Evolutionary conservation across 1,140 invertebrate species (phyloP).

Genomic region (Caenorhabditis latens): DNA sequence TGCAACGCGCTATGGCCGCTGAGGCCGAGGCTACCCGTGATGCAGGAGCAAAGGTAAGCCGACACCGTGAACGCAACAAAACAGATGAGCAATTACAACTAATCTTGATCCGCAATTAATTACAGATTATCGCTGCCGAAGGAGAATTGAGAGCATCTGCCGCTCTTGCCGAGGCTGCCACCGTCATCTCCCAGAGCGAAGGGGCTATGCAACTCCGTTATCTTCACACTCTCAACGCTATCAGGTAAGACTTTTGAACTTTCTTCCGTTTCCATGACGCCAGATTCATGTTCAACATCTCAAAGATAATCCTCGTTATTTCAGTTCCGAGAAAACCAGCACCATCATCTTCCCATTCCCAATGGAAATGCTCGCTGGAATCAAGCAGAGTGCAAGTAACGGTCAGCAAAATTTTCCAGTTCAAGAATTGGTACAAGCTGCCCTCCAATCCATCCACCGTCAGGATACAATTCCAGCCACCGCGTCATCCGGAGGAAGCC

Average conservation of each 20-base stretch:
- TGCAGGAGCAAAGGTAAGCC: slow-evolving; percentile 74
- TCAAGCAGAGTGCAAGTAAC: not conserved
- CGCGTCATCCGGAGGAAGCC: slow-evolving; percentile 1
- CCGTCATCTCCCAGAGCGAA: slow-evolving; percentile 81
- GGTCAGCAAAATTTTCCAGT: not conserved
- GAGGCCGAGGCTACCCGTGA: slow-evolving; percentile 76
- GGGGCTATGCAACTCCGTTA: slow-evolving; percentile 79
- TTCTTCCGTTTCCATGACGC: not conserved
- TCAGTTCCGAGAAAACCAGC: slow-evolving; percentile 74
- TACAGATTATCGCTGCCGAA: slow-evolving; percentile 79
- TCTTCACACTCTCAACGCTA: slow-evolving; percentile 78
- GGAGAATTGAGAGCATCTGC: slow-evolving; percentile 85
- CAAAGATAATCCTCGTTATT: not conserved
- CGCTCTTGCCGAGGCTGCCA: slow-evolving; percentile 63
- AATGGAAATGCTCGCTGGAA: slow-evolving; percentile 78
- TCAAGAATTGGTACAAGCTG: slow-evolving; percentile 40
- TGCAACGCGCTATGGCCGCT: slow-evolving; percentile 78
- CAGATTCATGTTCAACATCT: not conserved
- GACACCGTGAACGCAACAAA: not conserved
- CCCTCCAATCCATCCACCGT: slow-evolving; percentile 17
- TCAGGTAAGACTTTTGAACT: slow-evolving; percentile 73
- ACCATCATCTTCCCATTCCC: slow-evolving; percentile 78
- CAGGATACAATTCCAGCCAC: slow-evolving; percentile 49
- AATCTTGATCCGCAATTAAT: not conserved
- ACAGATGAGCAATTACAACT: too few relatives aligned